These are phyloP conservation scores for Anisognathus igniventris DNA, from an alignment of 2,797 vertebrate species.

Conservation along the genomic window DNA sequence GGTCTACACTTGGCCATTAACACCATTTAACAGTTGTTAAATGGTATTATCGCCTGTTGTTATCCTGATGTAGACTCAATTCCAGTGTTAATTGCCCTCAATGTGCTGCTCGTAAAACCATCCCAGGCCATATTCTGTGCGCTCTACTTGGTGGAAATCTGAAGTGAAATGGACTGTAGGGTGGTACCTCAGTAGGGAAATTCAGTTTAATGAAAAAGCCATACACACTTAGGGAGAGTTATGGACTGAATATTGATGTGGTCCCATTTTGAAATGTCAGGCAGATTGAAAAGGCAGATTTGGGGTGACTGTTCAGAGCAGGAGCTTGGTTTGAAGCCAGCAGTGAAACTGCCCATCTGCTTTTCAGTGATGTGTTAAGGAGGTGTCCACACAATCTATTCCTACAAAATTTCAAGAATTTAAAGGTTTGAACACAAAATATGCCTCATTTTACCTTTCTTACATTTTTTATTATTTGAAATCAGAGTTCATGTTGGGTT, in stretches of 20 bases:
- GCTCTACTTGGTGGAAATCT: not conserved
- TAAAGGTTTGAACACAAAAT: not conserved
- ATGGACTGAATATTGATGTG: not conserved
- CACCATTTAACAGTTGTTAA: slow-evolving; percentile 56
- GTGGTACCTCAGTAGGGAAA: not conserved
- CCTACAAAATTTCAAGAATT: not conserved
- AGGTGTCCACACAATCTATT: not conserved
- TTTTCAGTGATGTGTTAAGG: not conserved
- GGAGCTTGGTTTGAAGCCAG: not conserved
- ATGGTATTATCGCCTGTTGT: slow-evolving; percentile 12
- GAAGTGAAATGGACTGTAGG: not conserved
- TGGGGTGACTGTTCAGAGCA: not conserved
- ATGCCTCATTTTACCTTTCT: not conserved
- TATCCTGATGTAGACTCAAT: slow-evolving; percentile 2
- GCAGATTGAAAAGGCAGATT: not conserved
- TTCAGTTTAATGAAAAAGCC: not conserved
- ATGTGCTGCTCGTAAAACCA: slow-evolving; percentile 2
- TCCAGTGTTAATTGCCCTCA: slow-evolving; percentile 28
- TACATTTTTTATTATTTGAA: not conserved
- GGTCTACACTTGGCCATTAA: slow-evolving; percentile 8
- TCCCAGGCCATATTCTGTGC: not conserved
- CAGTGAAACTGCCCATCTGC: not conserved
- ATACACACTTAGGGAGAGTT: not conserved
- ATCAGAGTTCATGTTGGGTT: not conserved
- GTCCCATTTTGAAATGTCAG: not conserved